Base-by-base conservation (phyloP, 1,140 invertebrate genomes). In the Sesamia nonagrioides region DNA sequence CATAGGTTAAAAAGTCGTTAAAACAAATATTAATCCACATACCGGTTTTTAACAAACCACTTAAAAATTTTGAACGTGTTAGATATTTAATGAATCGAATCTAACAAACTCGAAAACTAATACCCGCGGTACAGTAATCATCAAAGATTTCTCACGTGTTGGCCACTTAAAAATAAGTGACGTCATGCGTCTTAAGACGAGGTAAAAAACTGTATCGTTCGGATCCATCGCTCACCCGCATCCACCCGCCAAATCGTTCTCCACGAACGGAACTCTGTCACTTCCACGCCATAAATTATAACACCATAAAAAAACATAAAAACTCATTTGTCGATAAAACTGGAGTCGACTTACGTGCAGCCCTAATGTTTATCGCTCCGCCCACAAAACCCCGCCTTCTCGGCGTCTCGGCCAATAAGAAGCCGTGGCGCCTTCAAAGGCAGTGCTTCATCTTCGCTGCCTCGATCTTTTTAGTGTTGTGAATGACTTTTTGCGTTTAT, bases 221-320 rank as follows among this genome's bases (percentile, higher is more conserved):
- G 56, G 52, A 81, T 66, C 35, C 71, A 76, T 60, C 73, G 71
- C 63, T 77, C 73, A 78, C 78, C 77, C 68, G 77, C 79, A 78
- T 82, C 80, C 79, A 69, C 54, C 73, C 58, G 42, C 78, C 84
- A 81, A 80, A 84, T 76, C 71, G 61, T 48, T 61, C 54, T 18
- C 87, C 84, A 85, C 68, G 78, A 83, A 79, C 85, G 85, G 86
- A 87, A 88, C 87, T 86, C 87, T 90, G 86, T 92, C 91, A 91
- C 89, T 90, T 86, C 86, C 84, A 84, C 86, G 79, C 86, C 87
- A 91, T 93, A 93, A 94, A 94, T 92, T 89, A 94, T 91, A 77
- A 84, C 81, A 82, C 88, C 85, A 86, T 87, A 91, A 87, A 87
- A 89, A 86, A 85, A 88, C 81, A 81, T 84, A 86, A 88, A 88